Conservation (phyloP, 2,888 invertebrate species). For the Pharmacophagus antenor region DNA sequence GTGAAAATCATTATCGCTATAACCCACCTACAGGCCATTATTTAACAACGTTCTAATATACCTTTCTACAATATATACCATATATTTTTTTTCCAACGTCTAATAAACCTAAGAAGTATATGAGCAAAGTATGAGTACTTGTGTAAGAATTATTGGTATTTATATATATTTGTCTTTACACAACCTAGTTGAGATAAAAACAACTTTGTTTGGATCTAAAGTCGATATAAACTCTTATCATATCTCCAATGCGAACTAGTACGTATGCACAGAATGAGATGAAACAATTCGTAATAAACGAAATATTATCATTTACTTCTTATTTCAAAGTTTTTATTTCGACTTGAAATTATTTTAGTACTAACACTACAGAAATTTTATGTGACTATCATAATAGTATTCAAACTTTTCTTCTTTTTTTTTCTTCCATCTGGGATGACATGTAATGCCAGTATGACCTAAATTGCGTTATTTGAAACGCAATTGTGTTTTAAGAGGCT, state of each 20-base stretch:
- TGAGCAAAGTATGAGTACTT: background rate
- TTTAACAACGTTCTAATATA: background rate
- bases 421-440: no score
- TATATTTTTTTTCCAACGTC: background rate
- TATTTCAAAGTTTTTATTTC: background rate
- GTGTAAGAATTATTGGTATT: background rate
- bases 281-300: background rate
- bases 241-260: no score
- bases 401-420: no score
- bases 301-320: background rate
- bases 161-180: background rate
- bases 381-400: no score
- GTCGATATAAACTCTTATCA: background rate
- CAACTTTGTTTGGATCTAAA: background rate
- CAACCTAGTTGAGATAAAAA: conserved; percentile 5
- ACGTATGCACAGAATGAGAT: no score
- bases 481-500: no score
- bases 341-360: no score
- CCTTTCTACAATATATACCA: background rate
- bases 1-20: conserved; percentile 85
- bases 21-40: conserved; percentile 53
- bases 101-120: background rate
- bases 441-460: no score
- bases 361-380: no score
- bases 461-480: no score